phyloP scores from a whole-genome alignment of 2,113 vertebrate species.

The Apteryx mantelli region DNA sequence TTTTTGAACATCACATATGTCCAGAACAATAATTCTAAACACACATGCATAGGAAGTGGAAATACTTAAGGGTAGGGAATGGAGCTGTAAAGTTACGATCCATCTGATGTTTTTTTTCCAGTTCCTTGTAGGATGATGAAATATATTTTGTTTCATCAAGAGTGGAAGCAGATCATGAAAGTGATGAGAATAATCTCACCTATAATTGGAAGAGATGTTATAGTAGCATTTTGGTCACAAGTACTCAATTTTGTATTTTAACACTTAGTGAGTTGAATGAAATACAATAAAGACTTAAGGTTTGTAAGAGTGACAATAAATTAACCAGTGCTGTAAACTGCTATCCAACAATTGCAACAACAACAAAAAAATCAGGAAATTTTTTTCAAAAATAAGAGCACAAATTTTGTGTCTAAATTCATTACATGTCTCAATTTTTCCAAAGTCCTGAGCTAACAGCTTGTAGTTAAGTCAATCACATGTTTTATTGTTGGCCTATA shows the following conservation, averaged over 20 bases:
- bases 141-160: not conserved
- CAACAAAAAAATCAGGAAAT: not conserved
- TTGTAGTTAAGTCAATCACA: not conserved
- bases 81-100: not conserved
- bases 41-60: not conserved
- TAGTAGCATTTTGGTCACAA: not conserved
- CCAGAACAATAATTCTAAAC: not conserved
- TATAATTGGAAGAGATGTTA: not conserved
- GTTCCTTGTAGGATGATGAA: not conserved
- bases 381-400: not conserved
- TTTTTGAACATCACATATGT: not conserved
- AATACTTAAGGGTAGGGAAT: not conserved
- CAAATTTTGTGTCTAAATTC: not conserved
- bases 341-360: not conserved
- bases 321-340: not conserved
- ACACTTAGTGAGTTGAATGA: not conserved
- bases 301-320: not conserved
- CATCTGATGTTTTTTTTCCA: not conserved
- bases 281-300: not conserved
- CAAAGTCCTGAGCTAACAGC: not conserved
- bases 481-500: rapidly evolving
- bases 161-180: not conserved
- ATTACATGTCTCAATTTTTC: not conserved
- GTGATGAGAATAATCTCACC: not conserved
- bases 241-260: not conserved